Base-by-base conservation (phyloP, 2,113 vertebrate genomes). In the Paradoxurus hermaphroditus region DNA sequence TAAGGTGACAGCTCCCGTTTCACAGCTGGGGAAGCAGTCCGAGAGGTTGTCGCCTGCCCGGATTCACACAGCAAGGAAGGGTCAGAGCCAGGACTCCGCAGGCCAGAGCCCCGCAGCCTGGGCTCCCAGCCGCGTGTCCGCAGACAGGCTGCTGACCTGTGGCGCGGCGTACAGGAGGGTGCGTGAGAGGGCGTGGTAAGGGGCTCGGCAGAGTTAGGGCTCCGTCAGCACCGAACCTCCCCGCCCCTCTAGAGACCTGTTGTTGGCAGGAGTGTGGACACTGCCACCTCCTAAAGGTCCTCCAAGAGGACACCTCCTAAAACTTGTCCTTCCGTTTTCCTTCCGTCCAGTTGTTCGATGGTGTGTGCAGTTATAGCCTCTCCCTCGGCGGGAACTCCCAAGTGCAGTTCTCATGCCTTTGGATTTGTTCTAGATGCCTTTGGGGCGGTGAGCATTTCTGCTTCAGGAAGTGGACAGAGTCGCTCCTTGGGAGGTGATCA, bases 151-250 rank as follows among this genome's bases (percentile, higher is more conserved):
- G 3, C 53, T 5, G 5, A 3, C 39, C 31, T 16, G 23, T 4
- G 1, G 8, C 1, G 10, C 3, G 19, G 67, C 41, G 4, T 16
- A 14, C 8, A 16, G 44, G 4, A 11, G 72, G 23, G 29, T 0
- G 8, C 0, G 2, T 1, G 41, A 36, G 34, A 13, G 41, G 19
- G 13, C 5, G 2, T 5, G 1, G 3, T 13, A 25, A 15, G 82
- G 49, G 7, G 41, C 51, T 8, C 1, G 5, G 51, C 11, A 15
- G 62, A 29, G 18, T 53, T 31, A 29, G 29, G 27, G 12, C 62
- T 67, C 15, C 4, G 53, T 34, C 46, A 9, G 0, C 11, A 1
- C 9, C 10, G 21, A 11, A 4, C 44, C 77, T 67, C 63, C 1
- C 25, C 7, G 72, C 94, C 63, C 51, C n/a, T n/a, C 73, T 29